Evolutionary conservation across 2,113 vertebrate species (phyloP).

Genomic region (Stigmatopora nigra): DNA sequence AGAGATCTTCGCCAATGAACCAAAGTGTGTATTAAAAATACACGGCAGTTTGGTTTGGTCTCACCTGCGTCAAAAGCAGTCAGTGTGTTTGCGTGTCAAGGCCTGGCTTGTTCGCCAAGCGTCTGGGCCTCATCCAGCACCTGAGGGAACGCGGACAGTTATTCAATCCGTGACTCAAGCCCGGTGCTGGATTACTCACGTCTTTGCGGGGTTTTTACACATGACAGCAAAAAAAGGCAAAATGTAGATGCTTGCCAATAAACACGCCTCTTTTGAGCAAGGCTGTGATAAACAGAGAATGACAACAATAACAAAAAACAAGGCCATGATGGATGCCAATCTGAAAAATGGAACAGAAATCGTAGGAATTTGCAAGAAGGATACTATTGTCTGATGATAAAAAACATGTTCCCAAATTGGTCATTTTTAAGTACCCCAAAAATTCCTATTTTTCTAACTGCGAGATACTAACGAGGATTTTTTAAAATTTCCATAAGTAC

Average conservation of each 20-base stretch:
- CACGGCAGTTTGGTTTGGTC: constrained; percentile 8
- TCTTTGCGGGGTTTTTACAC: constrained; percentile 10
- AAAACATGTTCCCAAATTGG: no score
- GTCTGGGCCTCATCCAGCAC: constrained; percentile 33
- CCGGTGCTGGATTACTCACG: constrained; percentile 37
- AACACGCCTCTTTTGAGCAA: constrained; percentile 19
- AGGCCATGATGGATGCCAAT: background rate
- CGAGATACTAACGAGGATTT: no score
- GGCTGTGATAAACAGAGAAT: background rate
- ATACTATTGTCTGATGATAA: no score
- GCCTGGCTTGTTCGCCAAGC: background rate
- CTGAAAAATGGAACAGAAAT: constrained; percentile 11
- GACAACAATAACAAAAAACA: constrained; percentile 18
- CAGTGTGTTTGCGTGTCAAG: constrained; percentile 28
- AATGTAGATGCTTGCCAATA: constrained; percentile 5
- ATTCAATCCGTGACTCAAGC: constrained; percentile 29
- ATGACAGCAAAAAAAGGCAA: constrained; percentile 17
- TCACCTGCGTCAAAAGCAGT: background rate
- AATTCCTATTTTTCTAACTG: no score
- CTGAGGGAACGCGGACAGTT: constrained; percentile 7
- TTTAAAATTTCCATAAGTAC: no score
- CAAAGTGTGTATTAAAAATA: background rate
- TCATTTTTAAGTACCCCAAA: no score
- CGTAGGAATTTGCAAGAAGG: background rate
- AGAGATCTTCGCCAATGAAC: background rate